These are phyloP conservation scores for Calliphora vomitoria DNA, from an alignment of 2,888 invertebrate species.

Conservation along the genomic window DNA sequence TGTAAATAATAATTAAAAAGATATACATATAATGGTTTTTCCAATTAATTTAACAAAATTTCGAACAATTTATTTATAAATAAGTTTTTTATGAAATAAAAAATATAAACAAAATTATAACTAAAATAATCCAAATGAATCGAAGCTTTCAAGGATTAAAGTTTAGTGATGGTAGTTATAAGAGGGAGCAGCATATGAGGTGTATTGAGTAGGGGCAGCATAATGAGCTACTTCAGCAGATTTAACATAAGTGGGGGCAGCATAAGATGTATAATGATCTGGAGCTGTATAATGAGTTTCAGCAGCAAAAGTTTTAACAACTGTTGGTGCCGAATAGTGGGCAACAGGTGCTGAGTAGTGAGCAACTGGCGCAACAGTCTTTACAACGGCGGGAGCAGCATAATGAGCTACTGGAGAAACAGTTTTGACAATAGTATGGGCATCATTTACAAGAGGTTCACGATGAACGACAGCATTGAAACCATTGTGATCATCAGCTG, in stretches of 20 bases:
- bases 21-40: too few species aligned
- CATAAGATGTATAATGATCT: slow-evolving; percentile 44
- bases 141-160: too few species aligned
- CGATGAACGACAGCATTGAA: slow-evolving; percentile 78
- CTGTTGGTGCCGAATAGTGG: slow-evolving; percentile 67
- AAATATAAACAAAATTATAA: too few species aligned
- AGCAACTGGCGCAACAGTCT: slow-evolving; percentile 76
- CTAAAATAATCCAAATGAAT: too few species aligned
- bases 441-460: slow-evolving; percentile 72
- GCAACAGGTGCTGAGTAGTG: slow-evolving; percentile 65
- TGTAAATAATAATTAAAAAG: too few species aligned
- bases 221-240: slow-evolving; percentile 69
- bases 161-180: slow-evolving; percentile 47
- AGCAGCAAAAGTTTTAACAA: slow-evolving; percentile 64
- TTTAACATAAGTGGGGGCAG: slow-evolving; percentile 64
- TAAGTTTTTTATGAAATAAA: too few species aligned
- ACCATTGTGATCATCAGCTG: slow-evolving; percentile 76
- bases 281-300: slow-evolving; percentile 70
- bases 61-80: too few species aligned
- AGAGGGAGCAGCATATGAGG: slow-evolving; percentile 70
- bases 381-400: slow-evolving; percentile 33
- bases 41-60: too few species aligned
- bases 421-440: slow-evolving; percentile 39
- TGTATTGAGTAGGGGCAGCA: slow-evolving; percentile 60
- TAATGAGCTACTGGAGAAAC: slow-evolving; percentile 38